Evolutionary conservation across 2,888 invertebrate genomes (phyloP), one percentile per base, ranked within the genome.

Genomic region (Cantharis rufa): DNA sequence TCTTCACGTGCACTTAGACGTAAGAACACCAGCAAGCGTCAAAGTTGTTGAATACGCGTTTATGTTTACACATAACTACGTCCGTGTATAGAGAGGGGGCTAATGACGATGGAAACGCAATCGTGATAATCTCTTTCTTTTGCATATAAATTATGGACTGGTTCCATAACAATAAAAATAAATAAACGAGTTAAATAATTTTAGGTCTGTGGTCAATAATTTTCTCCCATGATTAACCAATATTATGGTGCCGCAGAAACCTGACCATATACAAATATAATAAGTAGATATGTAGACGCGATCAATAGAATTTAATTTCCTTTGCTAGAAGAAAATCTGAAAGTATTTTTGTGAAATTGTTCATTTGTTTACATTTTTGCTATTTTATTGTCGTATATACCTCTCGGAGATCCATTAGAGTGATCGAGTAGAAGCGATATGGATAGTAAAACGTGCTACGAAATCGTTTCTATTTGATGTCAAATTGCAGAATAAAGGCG

Each of bases 371-470:
- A 48, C 48, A 48, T 32, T 32, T 32, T 32, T 32, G 3, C 32
- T 32, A 13, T 48, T 66, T 66, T 66, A 66, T 15, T 66, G 24
- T n/a, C 21, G 64, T 24, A 63, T 63, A 63, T 63, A 21, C 18
- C 18, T 63, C 13, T 21, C 21, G 13, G n/a, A n/a, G 48, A 48
- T 66, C 64, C 24, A 16, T 66, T 66, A 66, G 64, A 66, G 18
- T 66, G 64, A 66, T 66, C 18, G 64, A 66, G 64, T 66, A 21
- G 21, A 66, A 66, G 7, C 24, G 21, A 66, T 66, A 66, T 21
- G 64, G 24, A 66, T 66, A 21, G 64, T 66, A 66, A 66, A 66
- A 66, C 64, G 64, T 66, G 64, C 64, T 66, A 66, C 64, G 64
- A 66, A 66, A 66, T 24, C 64, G 24, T 66, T 66, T 66, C 21